Evolutionary conservation across 2,797 vertebrate species (phyloP).

Genomic region (Eupleurogrammus muticus): DNA sequence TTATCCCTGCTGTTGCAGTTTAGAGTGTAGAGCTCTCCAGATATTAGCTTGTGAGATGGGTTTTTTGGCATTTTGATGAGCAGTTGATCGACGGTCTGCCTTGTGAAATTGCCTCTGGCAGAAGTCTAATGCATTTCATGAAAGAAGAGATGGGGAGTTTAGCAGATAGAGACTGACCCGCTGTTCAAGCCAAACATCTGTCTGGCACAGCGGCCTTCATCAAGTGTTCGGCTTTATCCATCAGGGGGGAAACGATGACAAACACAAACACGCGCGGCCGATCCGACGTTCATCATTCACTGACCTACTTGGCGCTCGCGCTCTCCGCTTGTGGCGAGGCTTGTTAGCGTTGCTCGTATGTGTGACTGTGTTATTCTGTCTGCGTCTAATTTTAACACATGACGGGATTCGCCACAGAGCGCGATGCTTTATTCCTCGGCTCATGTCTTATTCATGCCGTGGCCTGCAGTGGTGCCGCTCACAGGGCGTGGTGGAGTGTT

Average conservation of each 20-base stretch:
- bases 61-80: constrained; percentile 6
- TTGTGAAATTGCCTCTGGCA: constrained; percentile 20
- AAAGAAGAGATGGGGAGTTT: constrained; percentile 15
- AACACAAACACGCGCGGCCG: constrained; percentile 26
- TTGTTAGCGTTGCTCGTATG: constrained; percentile 40
- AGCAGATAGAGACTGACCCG: constrained; percentile 1
- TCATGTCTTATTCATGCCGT: constrained; percentile 71
- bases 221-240: constrained; percentile 14
- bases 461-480: constrained; percentile 64
- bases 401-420: constrained; percentile 61
- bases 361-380: constrained; percentile 23
- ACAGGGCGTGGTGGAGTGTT: constrained; percentile 59
- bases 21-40: background rate
- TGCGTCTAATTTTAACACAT: constrained; percentile 65
- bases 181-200: constrained; percentile 30
- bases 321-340: constrained; percentile 43
- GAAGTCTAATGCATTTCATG: constrained; percentile 5
- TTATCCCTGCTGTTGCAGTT: background rate
- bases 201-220: constrained; percentile 29
- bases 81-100: constrained; percentile 5
- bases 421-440: constrained; percentile 40
- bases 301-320: constrained; percentile 70
- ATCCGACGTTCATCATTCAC: constrained; percentile 25
- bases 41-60: background rate
- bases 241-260: constrained; percentile 29